Percentiles rank a stretch among this genome's conserved stretches.
These are phyloP conservation scores for Tetramorium bicarinatum DNA, from an alignment of 2,888 invertebrate genomes.

Conservation along the genomic window DNA sequence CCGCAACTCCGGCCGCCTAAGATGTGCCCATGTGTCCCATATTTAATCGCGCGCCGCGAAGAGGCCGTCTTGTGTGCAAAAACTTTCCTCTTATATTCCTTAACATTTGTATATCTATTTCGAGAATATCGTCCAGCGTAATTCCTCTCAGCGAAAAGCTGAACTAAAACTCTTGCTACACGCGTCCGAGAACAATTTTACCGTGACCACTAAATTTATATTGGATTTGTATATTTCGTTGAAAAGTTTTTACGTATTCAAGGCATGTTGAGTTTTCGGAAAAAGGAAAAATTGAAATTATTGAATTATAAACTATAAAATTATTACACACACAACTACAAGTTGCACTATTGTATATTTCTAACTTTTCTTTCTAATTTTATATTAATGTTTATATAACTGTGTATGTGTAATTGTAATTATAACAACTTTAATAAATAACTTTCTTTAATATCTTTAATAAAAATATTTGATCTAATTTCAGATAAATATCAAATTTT, in stretches of 20 bases:
- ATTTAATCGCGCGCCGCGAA: not conserved
- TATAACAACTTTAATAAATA: not conserved
- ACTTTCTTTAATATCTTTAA: not conserved
- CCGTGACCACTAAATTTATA: not conserved
- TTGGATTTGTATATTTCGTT: not conserved
- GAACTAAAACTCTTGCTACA: not conserved
- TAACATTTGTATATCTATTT: not conserved
- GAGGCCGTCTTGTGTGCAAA: not conserved
- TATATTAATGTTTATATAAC: not conserved
- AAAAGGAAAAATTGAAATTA: not conserved
- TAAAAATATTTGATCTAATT: not conserved
- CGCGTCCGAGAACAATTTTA: not conserved
- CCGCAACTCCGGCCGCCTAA: not conserved
- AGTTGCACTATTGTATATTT: not conserved
- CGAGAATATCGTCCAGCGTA: not conserved
- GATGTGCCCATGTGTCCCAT: not conserved
- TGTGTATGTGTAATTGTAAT: no score
- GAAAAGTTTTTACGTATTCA: not conserved
- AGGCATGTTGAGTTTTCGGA: not conserved
- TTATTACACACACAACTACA: not conserved
- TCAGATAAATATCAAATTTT: not conserved
- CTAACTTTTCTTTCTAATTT: not conserved
- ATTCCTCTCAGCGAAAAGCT: not conserved
- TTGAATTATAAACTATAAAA: not conserved
- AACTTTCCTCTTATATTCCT: conserved; percentile 17